Evolutionary conservation across 2,888 invertebrate genomes (phyloP).

Genomic region (Aphodius granarius): DNA sequence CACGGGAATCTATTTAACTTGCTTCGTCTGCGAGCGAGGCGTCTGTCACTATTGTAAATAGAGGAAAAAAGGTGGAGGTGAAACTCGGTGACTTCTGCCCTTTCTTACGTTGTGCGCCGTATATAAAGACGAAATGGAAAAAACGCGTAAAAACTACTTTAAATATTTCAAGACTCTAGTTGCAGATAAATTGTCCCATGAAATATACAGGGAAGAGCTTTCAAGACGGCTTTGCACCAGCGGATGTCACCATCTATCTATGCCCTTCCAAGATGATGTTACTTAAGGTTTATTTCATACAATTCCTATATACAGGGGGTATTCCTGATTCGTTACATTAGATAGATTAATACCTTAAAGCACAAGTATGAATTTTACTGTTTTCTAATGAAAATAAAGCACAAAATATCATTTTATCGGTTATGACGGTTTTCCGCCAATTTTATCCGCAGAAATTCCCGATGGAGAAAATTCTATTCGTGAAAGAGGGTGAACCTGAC

Average conservation of each 20-base stretch:
- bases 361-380: too few relatives aligned
- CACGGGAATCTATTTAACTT: not conserved
- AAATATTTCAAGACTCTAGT: constrained; percentile 37
- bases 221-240: constrained; percentile 31
- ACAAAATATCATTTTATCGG: not conserved
- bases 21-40: not conserved
- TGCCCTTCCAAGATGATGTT: not conserved
- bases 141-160: constrained; percentile 34
- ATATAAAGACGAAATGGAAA: not conserved
- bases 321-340: too few relatives aligned
- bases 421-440: not conserved
- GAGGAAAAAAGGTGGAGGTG: not conserved
- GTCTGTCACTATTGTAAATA: not conserved
- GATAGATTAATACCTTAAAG: too few relatives aligned
- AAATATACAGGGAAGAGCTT: constrained; percentile 35
- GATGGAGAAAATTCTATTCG: not conserved
- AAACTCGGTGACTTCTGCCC: not conserved
- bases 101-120: not conserved
- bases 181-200: constrained; percentile 34
- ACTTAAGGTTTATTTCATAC: too few relatives aligned
- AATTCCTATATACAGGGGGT: too few relatives aligned
- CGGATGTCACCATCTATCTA: constrained; percentile 6
- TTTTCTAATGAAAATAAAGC: too few relatives aligned
- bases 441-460: not conserved
- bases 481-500: not conserved